These are phyloP conservation scores for Tichodroma muraria DNA, from an alignment of 2,113 vertebrate genomes.

Conservation along the genomic window DNA sequence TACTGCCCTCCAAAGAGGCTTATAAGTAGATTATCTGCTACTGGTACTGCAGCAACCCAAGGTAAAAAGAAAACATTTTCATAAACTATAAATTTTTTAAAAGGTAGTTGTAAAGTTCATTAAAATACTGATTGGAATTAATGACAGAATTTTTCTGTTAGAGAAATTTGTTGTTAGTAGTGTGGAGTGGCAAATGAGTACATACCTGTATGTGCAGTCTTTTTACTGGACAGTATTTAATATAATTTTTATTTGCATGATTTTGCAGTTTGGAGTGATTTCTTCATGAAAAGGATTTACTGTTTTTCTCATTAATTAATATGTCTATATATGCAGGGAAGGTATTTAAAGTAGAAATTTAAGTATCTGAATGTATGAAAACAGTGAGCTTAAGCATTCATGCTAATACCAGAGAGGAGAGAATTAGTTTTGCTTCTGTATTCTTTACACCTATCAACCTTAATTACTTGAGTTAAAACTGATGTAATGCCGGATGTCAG, in stretches of 20 bases:
- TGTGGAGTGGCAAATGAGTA: background rate
- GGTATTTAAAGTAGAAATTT: background rate
- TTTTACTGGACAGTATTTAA: background rate
- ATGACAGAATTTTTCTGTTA: background rate
- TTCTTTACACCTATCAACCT: background rate
- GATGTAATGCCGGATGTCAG: background rate
- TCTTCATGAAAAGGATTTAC: background rate
- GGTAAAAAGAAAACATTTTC: background rate
- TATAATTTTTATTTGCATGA: background rate
- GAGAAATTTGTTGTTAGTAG: background rate
- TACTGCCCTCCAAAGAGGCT: background rate
- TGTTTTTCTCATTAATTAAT: background rate
- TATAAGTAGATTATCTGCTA: constrained; percentile 8
- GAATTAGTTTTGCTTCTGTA: background rate
- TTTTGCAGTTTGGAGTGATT: background rate
- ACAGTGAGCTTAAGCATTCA: background rate
- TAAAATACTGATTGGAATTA: background rate
- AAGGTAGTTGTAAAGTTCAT: background rate
- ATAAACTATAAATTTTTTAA: background rate
- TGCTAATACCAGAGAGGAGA: background rate
- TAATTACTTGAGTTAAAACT: background rate
- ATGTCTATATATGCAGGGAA: background rate
- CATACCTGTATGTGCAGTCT: background rate
- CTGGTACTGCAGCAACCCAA: background rate
- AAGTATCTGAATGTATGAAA: background rate